Base-by-base conservation (phyloP, 2,888 invertebrate species). In the Troides oblongomaculatus region DNA sequence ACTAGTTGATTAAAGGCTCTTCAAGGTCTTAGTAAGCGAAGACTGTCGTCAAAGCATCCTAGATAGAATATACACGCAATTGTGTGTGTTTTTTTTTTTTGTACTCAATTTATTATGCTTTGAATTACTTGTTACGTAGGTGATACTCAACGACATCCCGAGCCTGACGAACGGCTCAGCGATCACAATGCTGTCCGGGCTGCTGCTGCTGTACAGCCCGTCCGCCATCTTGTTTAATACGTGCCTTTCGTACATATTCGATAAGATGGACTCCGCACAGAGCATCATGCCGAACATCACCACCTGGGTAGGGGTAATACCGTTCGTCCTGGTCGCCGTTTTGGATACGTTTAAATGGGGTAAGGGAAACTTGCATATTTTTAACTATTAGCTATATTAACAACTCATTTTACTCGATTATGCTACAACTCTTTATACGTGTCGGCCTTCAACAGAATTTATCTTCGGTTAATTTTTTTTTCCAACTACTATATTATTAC, bases 181-280 rank as follows among this genome's bases (percentile, higher is more conserved):
- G 0, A 93, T 96, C 73, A 92, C 94, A 53, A 95, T 95, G 75
- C 90, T 96, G 18, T 93, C 94, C n/a, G 86, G 93, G 57, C 92
- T 96, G 0, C 89, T 96, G 14, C 82, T 95, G 61, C 88, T 96
- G 10, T 97, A 96, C 88, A 95, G 96, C 77, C 96, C 96, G 4
- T 94, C 96, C 25, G 95, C 95, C 74, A 95, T 97, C 62, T 88
- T 97, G 74, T 96, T 96, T 82, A 95, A 95, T 76, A 96, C 97
- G 0, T 94, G 95, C 74, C 89, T 96, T 53, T 96, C 97, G 43
- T 97, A 97, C 80, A 93, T 96, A 65, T 97, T 97, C 83, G 95
- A 96, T 84, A 96, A 96, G 80, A 95, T 95, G 91, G 97, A 97
- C 81, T 96, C 96, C 6, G 97, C 97, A 1, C 96, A 96, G 80